Percentiles rank a stretch among this genome's conserved stretches.
phyloP scores from a whole-genome alignment of 2,888 invertebrate genomes.

The Clanis bilineata region DNA sequence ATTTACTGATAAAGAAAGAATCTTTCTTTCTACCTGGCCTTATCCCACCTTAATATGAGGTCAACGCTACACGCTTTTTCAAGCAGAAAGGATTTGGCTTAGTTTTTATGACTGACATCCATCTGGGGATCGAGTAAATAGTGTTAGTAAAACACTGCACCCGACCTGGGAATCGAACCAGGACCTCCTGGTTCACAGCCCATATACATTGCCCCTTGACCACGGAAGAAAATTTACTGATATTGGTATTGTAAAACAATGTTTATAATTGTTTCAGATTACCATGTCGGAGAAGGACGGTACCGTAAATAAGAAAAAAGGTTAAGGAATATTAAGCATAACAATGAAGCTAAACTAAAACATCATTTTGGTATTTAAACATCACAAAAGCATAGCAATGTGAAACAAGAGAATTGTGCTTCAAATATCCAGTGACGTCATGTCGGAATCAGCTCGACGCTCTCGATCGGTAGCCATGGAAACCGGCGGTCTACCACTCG shows the following conservation, averaged over 20 bases:
- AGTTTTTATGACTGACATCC: no score
- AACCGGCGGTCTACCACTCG: constrained; percentile 68
- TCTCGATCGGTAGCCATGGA: constrained; percentile 65
- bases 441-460: constrained; percentile 55
- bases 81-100: no score
- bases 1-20: no score
- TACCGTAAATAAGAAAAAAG: background rate
- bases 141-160: no score
- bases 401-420: constrained; percentile 36
- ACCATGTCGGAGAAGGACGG: background rate
- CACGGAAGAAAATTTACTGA: background rate
- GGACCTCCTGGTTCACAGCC: no score
- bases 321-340: background rate
- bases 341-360: background rate
- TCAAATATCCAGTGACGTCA: constrained; percentile 53
- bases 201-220: background rate
- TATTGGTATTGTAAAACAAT: background rate
- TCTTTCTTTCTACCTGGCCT: no score
- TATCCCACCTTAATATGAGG: no score
- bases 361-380: background rate
- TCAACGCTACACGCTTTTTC: no score
- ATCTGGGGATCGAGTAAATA: no score
- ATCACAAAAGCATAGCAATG: constrained; percentile 45
- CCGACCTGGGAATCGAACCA: no score
- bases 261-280: constrained; percentile 12